Evolutionary conservation across 2,888 invertebrate genomes (phyloP), one percentile per base, ranked within the genome.

Genomic region (Pyralis farinalis): DNA sequence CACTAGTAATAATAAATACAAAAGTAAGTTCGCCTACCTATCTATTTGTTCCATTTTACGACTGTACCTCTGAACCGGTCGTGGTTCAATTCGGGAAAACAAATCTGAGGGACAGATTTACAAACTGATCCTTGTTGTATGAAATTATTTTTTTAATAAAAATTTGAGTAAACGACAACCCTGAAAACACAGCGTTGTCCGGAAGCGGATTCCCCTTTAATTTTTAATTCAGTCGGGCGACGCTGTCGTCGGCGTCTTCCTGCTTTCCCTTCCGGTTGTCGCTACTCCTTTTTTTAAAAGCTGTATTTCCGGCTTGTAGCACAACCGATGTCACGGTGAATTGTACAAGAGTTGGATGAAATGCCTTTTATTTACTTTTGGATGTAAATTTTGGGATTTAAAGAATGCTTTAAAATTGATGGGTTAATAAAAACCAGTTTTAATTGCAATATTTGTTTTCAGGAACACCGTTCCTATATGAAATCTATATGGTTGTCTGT

Each of bases 141-240:
- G 16, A 16, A 4, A 16, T 16, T 2, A 16, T 3, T 16, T 3
- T 16, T 16, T 16, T 16, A 3, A 16, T 4, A 5, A 5, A 28
- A 29, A 20, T 30, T 10, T 16, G 10, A n/a, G 27, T 25, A 10
- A 8, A 58, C 51, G 57, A 60, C 61, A 65, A 59, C 53, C 61
- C 55, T 60, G 55, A 62, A 64, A 71, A 56, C 71, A 67, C 71
- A 76, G 76, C 69, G 71, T 68, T 68, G 64, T 56, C 81, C 83
- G 86, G 86, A 85, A 86, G 71, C 85, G 83, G 84, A 84, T 78
- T 66, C 81, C 76, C 71, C 71, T 82, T 86, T 84, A 86, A 87
- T 86, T 84, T 87, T 86, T 86, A 84, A 87, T 85, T 79, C 75
- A 64, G 63, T 69, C 62, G 71, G 71, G 73, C 79, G 73, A 73